Base-by-base conservation (phyloP, 2,113 vertebrate species). In the Cricetomys ansorgei region DNA sequence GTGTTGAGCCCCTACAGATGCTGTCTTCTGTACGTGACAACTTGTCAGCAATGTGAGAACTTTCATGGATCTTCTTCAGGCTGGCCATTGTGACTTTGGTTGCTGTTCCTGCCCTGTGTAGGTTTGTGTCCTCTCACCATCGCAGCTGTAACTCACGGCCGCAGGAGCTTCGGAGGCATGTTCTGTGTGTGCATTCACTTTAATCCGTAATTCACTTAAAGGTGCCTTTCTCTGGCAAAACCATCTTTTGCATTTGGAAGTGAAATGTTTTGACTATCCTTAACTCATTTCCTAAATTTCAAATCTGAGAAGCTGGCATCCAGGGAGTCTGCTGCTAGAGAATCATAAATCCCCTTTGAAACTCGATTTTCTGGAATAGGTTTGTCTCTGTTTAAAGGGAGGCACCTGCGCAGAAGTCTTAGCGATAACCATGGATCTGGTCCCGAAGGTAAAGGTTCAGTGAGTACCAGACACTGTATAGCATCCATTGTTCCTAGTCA, bases 201-300 rank as follows among this genome's bases (percentile, higher is more conserved):
- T 65, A 29, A 25, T 70, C 3, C 62, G 8, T n/a, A 80, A 75
- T 89, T 94, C 37, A 64, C 40, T 53, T 84, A 45, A 77, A 89
- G 72, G 83, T n/a, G 13, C 43, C 31, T 86, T 89, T 94, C 92
- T 92, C 77, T 88, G 53, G 88, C 67, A 92, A 83, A 94, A 88
- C 59, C 81, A 12, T 94, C 83, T 86, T 67, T 57, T 50, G 87
- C 65, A 92, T 87, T 92, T 83, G 77, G 73, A 75, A 91, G 88
- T n/a, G 55, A 90, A 88, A 59, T 34, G 45, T 92, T 93, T 59
- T 91, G 80, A 95, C 72, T 96, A 90, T 89, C 77, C 91, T 89
- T 94, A 88, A 94, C 50, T 64, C 34, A 76, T 73, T 92, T 96
- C 72, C 94, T 91, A 69, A 88, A 53, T 95, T 76, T 70, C 72